Base-by-base conservation (phyloP, 2,888 invertebrate genomes). In the Synergus umbraculus region DNA sequence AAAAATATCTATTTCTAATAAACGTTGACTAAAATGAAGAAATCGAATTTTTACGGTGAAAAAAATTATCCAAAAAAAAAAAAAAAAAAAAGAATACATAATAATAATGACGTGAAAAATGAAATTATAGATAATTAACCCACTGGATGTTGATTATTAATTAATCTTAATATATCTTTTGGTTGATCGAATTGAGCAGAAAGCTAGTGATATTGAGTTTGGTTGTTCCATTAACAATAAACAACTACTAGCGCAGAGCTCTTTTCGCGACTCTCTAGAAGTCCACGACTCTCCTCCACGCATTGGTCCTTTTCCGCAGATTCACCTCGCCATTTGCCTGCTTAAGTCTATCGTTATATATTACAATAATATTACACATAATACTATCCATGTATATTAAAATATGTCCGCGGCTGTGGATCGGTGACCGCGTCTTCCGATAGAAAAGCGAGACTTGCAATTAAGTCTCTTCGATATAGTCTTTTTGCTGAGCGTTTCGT, bases 291-390 rank as follows among this genome's bases (percentile, higher is more conserved):
- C 81, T 83, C 84, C 84, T 80, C 85, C 85, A 83, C 84, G 84
- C 84, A 86, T 87, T 85, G 85, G 84, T 87, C 85, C 85, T 84
- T 83, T 83, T 80, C 81, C 82, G 78, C 82, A 82, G 80, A 79
- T 78, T 82, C 77, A 79, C 81, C 81, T 67, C 79, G 63, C 65
- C 86, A 83, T 82, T 85, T 87, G 86, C 88, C 86, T 85, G 83
- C 86, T 89, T 88, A 88, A 79, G 82, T 78, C 86, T 90, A 90
- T 83, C 84, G 87, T 88, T 89, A 91, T 90, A 90, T 91, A 90
- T 92, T 91, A 91, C 91, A 91, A 89, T 90, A 90, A 90, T 92
- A 91, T 91, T 92, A 92, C 92, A 91, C 89, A 90, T 91, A 92
- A 91, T 92, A 91, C 91, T 91, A 91, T 92, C 86, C 89, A 87